phyloP scores from a whole-genome alignment of 2,888 invertebrate genomes.

The Hedya salicella region DNA sequence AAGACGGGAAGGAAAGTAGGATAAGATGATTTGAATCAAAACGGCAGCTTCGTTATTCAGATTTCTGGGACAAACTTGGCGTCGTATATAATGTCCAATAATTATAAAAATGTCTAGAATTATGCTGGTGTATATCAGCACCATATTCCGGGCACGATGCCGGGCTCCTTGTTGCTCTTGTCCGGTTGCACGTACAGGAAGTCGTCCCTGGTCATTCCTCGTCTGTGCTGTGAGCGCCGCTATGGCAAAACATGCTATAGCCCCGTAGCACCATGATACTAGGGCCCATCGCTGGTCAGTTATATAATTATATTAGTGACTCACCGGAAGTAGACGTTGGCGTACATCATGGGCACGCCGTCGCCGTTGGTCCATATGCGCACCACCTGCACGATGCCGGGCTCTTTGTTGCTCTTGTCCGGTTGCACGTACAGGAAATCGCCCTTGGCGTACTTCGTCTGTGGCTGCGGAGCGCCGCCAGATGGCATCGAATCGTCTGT shows the following conservation, averaged over 20 bases:
- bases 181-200: conserved; percentile 94
- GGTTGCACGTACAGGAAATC: conserved; percentile 96
- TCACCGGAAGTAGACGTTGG: conserved; percentile 91
- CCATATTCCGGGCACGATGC: conserved; percentile 95
- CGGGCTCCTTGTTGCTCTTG: conserved; percentile 88
- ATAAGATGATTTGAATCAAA: too few relatives aligned
- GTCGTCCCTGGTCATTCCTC: conserved; percentile 88
- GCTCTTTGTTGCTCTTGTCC: conserved; percentile 88
- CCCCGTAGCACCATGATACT: too few relatives aligned
- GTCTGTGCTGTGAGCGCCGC: conserved; percentile 69
- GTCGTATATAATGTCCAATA: too few relatives aligned
- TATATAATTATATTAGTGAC: conserved; percentile 9
- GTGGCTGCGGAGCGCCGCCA: conserved; percentile 73
- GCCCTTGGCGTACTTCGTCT: conserved; percentile 85
- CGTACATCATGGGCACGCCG: conserved; percentile 94
- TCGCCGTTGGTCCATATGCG: conserved; percentile 94
- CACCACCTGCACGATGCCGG: conserved; percentile 94
- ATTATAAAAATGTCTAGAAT: too few relatives aligned
- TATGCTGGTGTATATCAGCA: conserved; percentile 95
- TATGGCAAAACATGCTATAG: too few relatives aligned
- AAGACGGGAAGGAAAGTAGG: too few relatives aligned
- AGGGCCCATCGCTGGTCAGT: not conserved
- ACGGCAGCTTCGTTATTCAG: too few relatives aligned
- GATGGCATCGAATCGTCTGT: conserved; percentile 76
- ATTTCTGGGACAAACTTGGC: too few relatives aligned